Base-by-base conservation (phyloP, 2,113 vertebrate species). In the Azemiops feae region DNA sequence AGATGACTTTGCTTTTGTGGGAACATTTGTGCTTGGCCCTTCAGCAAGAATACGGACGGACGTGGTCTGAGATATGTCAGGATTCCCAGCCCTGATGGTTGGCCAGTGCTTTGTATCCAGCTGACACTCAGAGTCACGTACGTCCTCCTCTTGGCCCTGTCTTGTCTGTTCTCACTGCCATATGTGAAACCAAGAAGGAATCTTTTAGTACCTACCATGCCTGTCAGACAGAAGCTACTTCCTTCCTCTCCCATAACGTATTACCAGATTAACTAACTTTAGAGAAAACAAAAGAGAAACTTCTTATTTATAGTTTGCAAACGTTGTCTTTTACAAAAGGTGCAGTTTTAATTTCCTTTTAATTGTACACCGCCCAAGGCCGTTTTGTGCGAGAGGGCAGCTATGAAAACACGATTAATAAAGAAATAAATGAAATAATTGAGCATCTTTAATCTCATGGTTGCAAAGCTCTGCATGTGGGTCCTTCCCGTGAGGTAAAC, bases 221-320 rank as follows among this genome's bases (percentile, higher is more conserved):
- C 91, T 64, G 18, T 92, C 55, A 50, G 22, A 18, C 6, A 6
- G 11, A 52, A 57, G 18, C 55, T n/a, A 92, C 85, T 64, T 92
- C 85, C 91, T 92, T 92, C 91, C 91, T 92, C 87, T 92, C 85
- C 34, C 55, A 64, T n/a, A 50, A 64, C 4, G 7, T 47, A 39
- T 22, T 87, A 64, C n/a, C 55, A 52, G 30, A 18, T 64, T n/a
- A 34, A 6, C 9, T 47, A 23, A 11, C 2, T 91, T 91, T 91
- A 22, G 50, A 58, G 20, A 58, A 54, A 43, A 45, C 39, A 45
- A 20, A 88, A 60, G 39, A 60, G 55, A 25, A 60, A 34, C 30
- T 81, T 54, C 16, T 91, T 91, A 54, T 91, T 25, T 91, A 52
- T 87, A 64, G 43, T 30, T 87, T 34, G 30, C 27, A 58, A n/a